A percentile compares a stretch with the other conserved stretches of the same genome.
Evolutionary conservation across 2,113 vertebrate genomes (phyloP).

Genomic region (Ancistrus triradiatus): DNA sequence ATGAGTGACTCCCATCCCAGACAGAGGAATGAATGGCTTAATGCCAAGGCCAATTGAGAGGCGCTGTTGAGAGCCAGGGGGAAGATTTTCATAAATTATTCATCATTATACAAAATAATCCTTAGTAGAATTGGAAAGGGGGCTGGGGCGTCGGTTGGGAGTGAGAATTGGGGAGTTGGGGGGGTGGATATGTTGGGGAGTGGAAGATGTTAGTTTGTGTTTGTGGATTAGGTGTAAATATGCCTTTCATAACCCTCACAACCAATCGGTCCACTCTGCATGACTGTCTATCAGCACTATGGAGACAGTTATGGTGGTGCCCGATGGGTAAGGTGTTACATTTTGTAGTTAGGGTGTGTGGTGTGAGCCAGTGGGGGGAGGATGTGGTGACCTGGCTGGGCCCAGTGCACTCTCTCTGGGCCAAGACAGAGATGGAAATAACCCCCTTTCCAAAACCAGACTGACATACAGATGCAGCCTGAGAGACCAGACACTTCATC

Average conservation of each 20-base stretch:
- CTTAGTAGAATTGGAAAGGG: constrained; percentile 61
- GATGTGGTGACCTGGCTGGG: constrained; percentile 30
- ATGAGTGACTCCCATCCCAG: constrained; percentile 63
- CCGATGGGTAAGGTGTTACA: neutral
- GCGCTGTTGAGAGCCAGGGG: constrained; percentile 62
- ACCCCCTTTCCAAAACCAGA: constrained; percentile 21
- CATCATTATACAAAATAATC: constrained; percentile 73
- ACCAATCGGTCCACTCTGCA: constrained; percentile 5
- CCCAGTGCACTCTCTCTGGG: constrained; percentile 23
- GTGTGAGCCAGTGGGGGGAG: constrained; percentile 12
- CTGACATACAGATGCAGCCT: constrained; percentile 38
- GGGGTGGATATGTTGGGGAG: too few relatives aligned
- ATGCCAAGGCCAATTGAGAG: constrained; percentile 77
- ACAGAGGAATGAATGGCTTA: constrained; percentile 65
- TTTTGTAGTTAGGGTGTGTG: neutral
- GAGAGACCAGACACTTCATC: constrained; percentile 44
- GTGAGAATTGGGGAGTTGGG: constrained; percentile 39
- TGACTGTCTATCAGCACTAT: neutral
- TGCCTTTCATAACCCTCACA: constrained; percentile 39
- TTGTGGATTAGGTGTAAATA: constrained; percentile 51
- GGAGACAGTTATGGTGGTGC: neutral
- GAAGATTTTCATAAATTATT: constrained; percentile 75
- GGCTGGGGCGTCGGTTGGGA: constrained; percentile 55
- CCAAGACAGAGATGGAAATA: constrained; percentile 10
- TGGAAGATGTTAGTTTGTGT: constrained; percentile 24